Evolutionary conservation across 2,113 vertebrate species (phyloP).

Genomic region (Edolisoma coerulescens): DNA sequence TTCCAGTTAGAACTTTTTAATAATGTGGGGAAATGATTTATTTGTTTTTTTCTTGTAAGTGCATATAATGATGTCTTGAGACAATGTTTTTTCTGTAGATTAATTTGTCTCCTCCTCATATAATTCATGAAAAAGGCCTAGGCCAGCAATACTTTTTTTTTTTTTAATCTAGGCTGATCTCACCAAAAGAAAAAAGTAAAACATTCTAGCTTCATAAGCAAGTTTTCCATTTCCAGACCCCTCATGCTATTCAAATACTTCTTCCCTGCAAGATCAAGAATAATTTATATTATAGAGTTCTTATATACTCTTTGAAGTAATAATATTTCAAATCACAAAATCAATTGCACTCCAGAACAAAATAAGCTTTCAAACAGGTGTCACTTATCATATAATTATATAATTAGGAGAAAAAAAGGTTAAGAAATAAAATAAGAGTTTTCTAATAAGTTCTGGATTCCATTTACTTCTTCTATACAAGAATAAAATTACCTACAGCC

Average conservation of each 20-base stretch:
- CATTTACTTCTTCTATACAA: neutral
- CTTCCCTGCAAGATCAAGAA: neutral
- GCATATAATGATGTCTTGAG: neutral
- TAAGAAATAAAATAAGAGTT: neutral
- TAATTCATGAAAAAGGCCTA: neutral
- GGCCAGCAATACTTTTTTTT: neutral
- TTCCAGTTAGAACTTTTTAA: slow-evolving; percentile 47
- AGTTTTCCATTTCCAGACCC: neutral
- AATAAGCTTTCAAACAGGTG: neutral
- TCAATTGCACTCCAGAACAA: neutral
- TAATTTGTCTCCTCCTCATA: neutral
- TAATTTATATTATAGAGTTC: neutral
- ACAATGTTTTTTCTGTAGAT: neutral
- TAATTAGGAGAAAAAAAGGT: neutral
- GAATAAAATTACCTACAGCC: neutral
- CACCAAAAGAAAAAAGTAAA: neutral
- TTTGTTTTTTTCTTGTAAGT: slow-evolving; percentile 34
- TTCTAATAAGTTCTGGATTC: neutral
- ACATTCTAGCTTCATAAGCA: neutral
- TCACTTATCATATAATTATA: neutral
- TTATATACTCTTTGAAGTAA: neutral
- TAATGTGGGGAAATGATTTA: slow-evolving; percentile 28
- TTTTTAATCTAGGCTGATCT: neutral
- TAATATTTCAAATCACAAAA: neutral
- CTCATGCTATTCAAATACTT: neutral